Base-by-base conservation (phyloP, 2,113 vertebrate species). In the Rana temporaria region DNA sequence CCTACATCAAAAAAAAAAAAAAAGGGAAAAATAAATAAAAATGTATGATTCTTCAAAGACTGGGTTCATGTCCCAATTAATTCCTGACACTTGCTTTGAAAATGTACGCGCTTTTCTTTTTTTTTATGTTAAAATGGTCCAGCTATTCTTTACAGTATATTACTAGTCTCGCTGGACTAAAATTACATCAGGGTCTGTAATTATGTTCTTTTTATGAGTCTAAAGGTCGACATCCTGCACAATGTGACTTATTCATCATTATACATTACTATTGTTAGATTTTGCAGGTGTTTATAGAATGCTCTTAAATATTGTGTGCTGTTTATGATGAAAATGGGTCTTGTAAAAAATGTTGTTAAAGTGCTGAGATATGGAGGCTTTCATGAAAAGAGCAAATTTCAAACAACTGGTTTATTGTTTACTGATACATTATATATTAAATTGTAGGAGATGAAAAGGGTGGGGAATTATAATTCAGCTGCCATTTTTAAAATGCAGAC, bases 1-100 rank as follows among this genome's bases (percentile, higher is more conserved):
- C 78, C 86, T 85, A 6, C 84, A 90, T 26, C 0, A 52, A 84
- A 86, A 63, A 63, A 24, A 26, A 52, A 84, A 86, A 63, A 63
- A 24, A 26, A 12, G 12, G 20, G 14, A 26, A 63, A 75, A 42
- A 74, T 60, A 89, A 87, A 92, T 88, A 88, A 85, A 83, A 86
- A 88, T 82, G 79, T 79, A 84, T 65, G 34, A 87, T 66, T 62
- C 76, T 56, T 77, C 78, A 85, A 59, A 74, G 42, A 57, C 12
- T 76, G 52, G 52, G 65, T 68, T 74, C 34, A 59, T 32, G 81
- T 59, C 71, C 55, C 52, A 76, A 52, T 62, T 80, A 80, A 68
- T 68, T 78, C 63, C 48, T 56, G 6, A 32, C 68, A 62, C 30
- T 34, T 68, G 77, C 76, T 66, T 55, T 79, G 48, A 79, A 79